These are phyloP conservation scores for Anguilla anguilla DNA, from an alignment of 2,797 vertebrate species.

Conservation along the genomic window DNA sequence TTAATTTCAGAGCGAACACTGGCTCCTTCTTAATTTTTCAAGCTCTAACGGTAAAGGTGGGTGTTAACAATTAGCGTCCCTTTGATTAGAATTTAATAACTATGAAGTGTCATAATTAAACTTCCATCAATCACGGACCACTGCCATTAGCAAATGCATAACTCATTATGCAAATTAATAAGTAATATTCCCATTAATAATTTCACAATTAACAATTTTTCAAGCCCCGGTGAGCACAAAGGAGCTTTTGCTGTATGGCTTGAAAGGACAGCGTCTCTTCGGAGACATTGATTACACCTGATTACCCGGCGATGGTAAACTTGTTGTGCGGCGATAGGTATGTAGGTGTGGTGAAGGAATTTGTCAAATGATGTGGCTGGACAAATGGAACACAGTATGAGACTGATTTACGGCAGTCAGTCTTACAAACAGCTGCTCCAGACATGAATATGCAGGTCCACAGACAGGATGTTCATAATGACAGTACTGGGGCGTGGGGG, in stretches of 20 bases:
- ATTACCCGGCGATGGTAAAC: background rate
- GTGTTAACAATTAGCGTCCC: constrained; percentile 19
- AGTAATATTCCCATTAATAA: constrained; percentile 37
- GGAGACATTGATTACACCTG: background rate
- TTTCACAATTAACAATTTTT: constrained; percentile 31
- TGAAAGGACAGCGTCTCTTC: background rate
- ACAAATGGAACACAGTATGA: background rate
- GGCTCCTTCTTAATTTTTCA: constrained; percentile 17
- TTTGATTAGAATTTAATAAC: constrained; percentile 32
- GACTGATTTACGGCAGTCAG: background rate
- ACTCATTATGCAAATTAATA: constrained; percentile 38
- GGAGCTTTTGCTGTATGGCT: background rate
- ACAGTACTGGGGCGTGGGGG: background rate
- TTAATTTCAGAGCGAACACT: background rate
- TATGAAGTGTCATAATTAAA: constrained; percentile 30
- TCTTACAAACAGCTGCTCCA: background rate
- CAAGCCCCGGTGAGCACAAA: background rate
- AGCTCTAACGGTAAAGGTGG: constrained; percentile 14
- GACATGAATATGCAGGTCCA: background rate
- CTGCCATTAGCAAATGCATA: constrained; percentile 17
- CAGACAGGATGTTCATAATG: background rate
- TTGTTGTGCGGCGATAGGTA: background rate
- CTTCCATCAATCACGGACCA: constrained; percentile 28
- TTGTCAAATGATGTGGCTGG: background rate
- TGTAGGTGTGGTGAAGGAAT: background rate